These are phyloP conservation scores for Eudemis profundana DNA, from an alignment of 2,888 invertebrate species.

Conservation along the genomic window DNA sequence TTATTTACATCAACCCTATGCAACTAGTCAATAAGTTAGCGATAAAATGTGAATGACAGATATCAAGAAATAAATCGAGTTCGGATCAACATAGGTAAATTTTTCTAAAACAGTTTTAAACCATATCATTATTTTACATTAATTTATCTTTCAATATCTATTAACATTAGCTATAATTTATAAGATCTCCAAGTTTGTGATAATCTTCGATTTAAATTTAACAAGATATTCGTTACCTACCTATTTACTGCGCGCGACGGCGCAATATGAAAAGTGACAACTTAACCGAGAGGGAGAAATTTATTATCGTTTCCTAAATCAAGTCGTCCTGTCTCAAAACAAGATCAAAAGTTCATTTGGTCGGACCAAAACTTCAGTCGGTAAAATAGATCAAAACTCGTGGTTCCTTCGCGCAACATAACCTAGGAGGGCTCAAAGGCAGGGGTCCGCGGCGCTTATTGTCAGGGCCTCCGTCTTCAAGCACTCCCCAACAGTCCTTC, in stretches of 20 bases:
- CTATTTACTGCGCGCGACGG: constrained; percentile 74
- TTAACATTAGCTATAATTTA: constrained; percentile 84
- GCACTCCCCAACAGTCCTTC: constrained; percentile 17
- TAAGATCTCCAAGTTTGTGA: constrained; percentile 81
- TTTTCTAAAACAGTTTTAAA: constrained; percentile 84
- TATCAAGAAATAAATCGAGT: constrained; percentile 75
- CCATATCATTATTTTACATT: constrained; percentile 78
- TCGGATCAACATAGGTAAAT: constrained; percentile 83
- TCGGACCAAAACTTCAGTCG: constrained; percentile 85
- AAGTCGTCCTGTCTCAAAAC: constrained; percentile 80
- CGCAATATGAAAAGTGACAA: constrained; percentile 71
- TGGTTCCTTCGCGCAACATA: constrained; percentile 57
- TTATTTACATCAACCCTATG: constrained; percentile 79
- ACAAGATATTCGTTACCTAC: constrained; percentile 83
- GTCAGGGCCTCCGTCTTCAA: constrained; percentile 8
- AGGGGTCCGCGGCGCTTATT: constrained; percentile 44
- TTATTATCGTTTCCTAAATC: constrained; percentile 75
- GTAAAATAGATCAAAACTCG: constrained; percentile 80
- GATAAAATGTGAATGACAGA: constrained; percentile 72
- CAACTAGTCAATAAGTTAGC: constrained; percentile 75
- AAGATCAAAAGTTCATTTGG: constrained; percentile 84
- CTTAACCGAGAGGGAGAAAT: constrained; percentile 74
- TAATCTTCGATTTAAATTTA: constrained; percentile 80
- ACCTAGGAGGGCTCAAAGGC: constrained; percentile 46
- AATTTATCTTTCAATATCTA: constrained; percentile 78